These are phyloP conservation scores for Stenodera caucasica DNA, from an alignment of 2,888 invertebrate species.

Conservation along the genomic window DNA sequence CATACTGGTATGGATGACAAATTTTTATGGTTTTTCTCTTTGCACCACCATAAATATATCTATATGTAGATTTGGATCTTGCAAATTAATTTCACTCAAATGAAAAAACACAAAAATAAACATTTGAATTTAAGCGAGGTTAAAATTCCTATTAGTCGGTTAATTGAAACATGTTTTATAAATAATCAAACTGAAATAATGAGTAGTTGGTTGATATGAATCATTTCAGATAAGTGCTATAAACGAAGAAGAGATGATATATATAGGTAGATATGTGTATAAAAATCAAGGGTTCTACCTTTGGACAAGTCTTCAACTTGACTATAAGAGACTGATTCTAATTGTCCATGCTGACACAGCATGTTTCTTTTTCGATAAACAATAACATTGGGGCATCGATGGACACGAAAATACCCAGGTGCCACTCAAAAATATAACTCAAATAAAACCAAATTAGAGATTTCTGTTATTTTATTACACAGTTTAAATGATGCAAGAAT, in stretches of 20 bases:
- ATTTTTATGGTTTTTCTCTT: slow-evolving; percentile 36
- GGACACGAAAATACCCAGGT: neutral
- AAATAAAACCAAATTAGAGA: no score
- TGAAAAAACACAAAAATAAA: no score
- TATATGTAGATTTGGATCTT: slow-evolving; percentile 32
- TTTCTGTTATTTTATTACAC: no score
- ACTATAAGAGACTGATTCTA: slow-evolving; percentile 28
- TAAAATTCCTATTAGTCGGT: neutral
- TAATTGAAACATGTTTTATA: neutral
- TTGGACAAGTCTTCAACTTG: slow-evolving; percentile 22
- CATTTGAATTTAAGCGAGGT: neutral
- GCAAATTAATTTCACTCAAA: slow-evolving; percentile 34
- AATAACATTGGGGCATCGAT: no score
- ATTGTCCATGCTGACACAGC: slow-evolving; percentile 34
- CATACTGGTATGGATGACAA: slow-evolving; percentile 34
- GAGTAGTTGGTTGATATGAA: neutral
- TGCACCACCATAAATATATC: no score
- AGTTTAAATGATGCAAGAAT: no score
- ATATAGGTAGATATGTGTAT: neutral
- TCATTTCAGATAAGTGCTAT: no score
- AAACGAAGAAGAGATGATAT: neutral
- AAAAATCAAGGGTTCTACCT: slow-evolving; percentile 14
- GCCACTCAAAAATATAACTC: neutral
- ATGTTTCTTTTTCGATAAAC: slow-evolving; percentile 21
- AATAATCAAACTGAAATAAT: slow-evolving; percentile 2